A percentile compares a stretch with the other conserved stretches of the same genome.
Evolutionary conservation across 2,113 vertebrate species (phyloP).

Genomic region (Aleadryas rufinucha): DNA sequence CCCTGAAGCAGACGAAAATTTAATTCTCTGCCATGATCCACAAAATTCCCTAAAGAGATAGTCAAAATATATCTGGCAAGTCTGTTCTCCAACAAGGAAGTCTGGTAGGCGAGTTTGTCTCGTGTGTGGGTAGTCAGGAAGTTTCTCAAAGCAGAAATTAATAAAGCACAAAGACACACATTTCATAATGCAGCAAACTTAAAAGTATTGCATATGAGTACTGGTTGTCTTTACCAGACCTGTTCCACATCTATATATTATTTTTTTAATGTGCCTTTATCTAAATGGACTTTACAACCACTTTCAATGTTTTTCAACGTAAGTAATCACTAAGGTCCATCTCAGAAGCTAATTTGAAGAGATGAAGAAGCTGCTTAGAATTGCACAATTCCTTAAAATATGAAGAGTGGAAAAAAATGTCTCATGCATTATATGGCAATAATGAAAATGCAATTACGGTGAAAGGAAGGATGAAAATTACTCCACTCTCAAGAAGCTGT

Average conservation of each 20-base stretch:
- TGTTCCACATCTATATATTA: accelerated
- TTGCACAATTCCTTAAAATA: neutral
- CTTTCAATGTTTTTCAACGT: neutral
- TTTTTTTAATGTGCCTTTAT: neutral
- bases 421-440: neutral
- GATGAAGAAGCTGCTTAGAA: neutral
- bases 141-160: neutral
- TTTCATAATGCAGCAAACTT: neutral
- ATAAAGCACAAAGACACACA: neutral
- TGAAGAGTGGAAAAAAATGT: neutral
- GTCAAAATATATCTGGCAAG: neutral
- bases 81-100: neutral
- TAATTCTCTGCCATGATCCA: neutral
- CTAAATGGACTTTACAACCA: neutral
- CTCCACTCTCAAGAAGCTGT: neutral
- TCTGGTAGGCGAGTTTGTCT: neutral
- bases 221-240: neutral
- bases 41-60: neutral
- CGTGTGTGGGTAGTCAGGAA: neutral
- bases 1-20: neutral
- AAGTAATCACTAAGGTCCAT: neutral
- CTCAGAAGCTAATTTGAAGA: neutral
- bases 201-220: neutral
- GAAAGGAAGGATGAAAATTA: neutral
- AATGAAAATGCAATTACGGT: neutral